These are phyloP conservation scores for Trisateles emortualis DNA, from an alignment of 2,888 invertebrate species.

Conservation along the genomic window DNA sequence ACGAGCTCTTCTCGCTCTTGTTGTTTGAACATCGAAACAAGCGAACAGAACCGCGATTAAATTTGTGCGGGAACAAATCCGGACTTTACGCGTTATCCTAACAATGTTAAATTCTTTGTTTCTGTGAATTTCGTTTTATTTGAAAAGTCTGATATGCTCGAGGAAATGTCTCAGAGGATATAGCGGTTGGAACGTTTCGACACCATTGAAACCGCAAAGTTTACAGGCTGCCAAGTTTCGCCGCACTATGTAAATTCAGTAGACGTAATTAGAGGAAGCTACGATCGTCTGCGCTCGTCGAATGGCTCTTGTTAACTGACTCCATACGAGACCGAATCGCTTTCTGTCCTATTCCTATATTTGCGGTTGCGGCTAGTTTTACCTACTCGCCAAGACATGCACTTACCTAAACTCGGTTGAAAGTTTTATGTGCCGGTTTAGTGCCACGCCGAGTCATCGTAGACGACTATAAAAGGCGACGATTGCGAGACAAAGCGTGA, in stretches of 20 bases:
- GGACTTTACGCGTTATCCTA: conserved; percentile 50
- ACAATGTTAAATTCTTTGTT: conserved; percentile 31
- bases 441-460: conserved; percentile 65
- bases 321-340: conserved; percentile 57
- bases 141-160: conserved; percentile 32
- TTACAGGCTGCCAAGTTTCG: conserved; percentile 72
- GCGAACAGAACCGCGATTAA: conserved; percentile 70
- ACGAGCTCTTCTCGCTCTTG: conserved; percentile 72
- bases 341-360: conserved; percentile 55
- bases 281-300: conserved; percentile 61
- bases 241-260: conserved; percentile 70
- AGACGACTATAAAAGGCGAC: conserved; percentile 75
- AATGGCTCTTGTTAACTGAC: conserved; percentile 66
- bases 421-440: conserved; percentile 75
- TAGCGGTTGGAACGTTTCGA: conserved; percentile 55
- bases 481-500: conserved; percentile 82
- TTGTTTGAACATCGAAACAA: conserved; percentile 79
- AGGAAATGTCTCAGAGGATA: conserved; percentile 44
- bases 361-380: conserved; percentile 47
- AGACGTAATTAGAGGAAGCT: conserved; percentile 72
- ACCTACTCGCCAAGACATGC: conserved; percentile 35
- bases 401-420: conserved; percentile 51
- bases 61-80: conserved; percentile 57
- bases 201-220: conserved; percentile 60
- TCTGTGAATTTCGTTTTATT: conserved; percentile 43